Percentiles rank a stretch among this genome's conserved stretches.
These are phyloP conservation scores for Alviniconcha marisindica DNA, from an alignment of 1,140 invertebrate species.

Conservation along the genomic window DNA sequence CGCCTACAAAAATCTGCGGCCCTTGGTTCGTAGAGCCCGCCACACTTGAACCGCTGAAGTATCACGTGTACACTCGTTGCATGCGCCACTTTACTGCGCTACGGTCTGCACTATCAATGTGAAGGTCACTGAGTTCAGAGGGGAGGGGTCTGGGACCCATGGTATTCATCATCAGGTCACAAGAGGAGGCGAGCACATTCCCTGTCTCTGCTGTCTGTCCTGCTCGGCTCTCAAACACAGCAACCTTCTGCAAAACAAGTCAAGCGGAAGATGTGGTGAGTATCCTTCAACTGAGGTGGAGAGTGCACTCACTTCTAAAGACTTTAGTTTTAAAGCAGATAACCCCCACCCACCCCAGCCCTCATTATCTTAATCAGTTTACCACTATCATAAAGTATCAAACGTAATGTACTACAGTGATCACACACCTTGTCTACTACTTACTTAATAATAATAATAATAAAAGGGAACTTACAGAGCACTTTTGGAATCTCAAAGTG, in stretches of 20 bases:
- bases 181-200: background rate
- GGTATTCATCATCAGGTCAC: background rate
- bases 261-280: background rate
- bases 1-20: constrained; percentile 6
- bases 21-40: background rate
- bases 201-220: constrained; percentile 23
- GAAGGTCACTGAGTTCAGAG: background rate
- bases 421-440: too few relatives aligned
- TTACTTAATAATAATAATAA: too few relatives aligned
- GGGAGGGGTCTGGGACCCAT: background rate
- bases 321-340: too few relatives aligned
- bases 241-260: constrained; percentile 31
- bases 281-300: too few relatives aligned
- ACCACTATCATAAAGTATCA: too few relatives aligned
- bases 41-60: background rate
- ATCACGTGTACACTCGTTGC: background rate
- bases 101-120: background rate
- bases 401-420: too few relatives aligned
- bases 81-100: constrained; percentile 28
- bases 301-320: too few relatives aligned
- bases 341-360: too few relatives aligned
- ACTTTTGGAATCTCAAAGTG: too few relatives aligned
- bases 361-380: too few relatives aligned
- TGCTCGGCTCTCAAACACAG: constrained; percentile 26
- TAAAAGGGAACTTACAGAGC: too few relatives aligned